Evolutionary conservation across 2,113 vertebrate genomes (phyloP), one percentile per base, ranked within the genome.

Genomic region (Bucco capensis): DNA sequence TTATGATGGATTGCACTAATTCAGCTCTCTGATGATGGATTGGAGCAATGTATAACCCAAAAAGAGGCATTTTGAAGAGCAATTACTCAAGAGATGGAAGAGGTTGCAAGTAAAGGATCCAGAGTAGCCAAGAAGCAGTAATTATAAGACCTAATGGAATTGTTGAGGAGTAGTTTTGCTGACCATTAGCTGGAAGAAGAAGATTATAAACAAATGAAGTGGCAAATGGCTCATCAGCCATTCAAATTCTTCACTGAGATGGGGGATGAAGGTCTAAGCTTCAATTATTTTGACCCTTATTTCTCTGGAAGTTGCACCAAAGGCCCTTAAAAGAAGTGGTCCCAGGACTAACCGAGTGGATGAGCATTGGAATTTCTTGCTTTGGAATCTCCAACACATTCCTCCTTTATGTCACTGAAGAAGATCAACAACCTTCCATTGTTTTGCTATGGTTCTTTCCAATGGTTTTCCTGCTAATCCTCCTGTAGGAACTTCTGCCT

Each of bases 141-240:
- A 90, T 94, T 81, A 83, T 40, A 88, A 86, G 83, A 88, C 4
- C 33, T 86, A 64, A 83, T 72, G 57, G 56, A 83, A 86, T 91
- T 88, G 91, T 86, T 88, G 37, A 86, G 65, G 16, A 72, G 61
- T 80, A 33, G 17, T 88, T 94, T 77, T 53, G 12, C 56, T 92
- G 51, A 49, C 8, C 13, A 60, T 91, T 77, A 71, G 57, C 47
- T 14, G 28, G 35, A 87, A 85, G 18, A 58, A 87, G 73, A 54
- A 84, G 21, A 44, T 15, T 74, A 27, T 83, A 74, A 91, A 71
- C 14, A 74, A 60, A 88, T 50, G 12, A 83, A 47, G 14, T 62
- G 22, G 38, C 56, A 83, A 94, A 80, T 58, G 86, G 60, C 42
- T 88, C 44, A 60, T 77, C 33, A 83, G 40, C 17, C 31, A 44